phyloP scores from a whole-genome alignment of 2,888 invertebrate genomes.

The Rhopalosiphum nymphaeae region DNA sequence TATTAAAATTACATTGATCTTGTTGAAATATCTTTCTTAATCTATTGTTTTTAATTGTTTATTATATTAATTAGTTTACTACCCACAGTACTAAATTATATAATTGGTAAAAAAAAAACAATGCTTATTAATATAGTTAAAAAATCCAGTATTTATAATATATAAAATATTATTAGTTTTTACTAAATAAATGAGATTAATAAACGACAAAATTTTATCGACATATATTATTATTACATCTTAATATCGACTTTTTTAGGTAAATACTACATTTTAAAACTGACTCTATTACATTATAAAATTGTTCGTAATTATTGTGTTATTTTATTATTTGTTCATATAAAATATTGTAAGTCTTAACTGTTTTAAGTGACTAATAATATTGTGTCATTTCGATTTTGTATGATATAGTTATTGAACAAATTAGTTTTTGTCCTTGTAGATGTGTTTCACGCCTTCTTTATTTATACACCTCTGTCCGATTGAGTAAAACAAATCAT shows the following conservation, averaged over 20 bases:
- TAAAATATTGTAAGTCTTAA: background rate
- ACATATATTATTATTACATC: background rate
- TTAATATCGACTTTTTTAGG: background rate
- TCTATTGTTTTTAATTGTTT: background rate
- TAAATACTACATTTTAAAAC: background rate
- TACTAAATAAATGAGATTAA: background rate
- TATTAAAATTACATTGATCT: background rate
- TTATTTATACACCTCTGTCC: conserved; percentile 41
- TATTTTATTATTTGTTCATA: background rate
- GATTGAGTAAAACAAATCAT: conserved; percentile 48
- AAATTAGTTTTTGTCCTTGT: conserved; percentile 59
- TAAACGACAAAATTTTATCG: background rate
- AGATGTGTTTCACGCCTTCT: conserved; percentile 26
- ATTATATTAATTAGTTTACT: background rate
- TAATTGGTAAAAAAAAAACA: background rate
- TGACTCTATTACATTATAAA: background rate
- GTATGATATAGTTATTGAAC: conserved; percentile 20
- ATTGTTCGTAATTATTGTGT: background rate
- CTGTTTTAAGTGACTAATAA: background rate
- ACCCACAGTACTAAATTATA: background rate
- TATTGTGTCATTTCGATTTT: background rate
- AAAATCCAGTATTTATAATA: no score
- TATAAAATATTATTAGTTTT: background rate
- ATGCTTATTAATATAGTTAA: background rate
- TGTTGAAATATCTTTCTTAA: background rate